Percentiles rank a stretch among this genome's conserved stretches.
phyloP scores from a whole-genome alignment of 2,888 invertebrate species.

The Sipha maydis region DNA sequence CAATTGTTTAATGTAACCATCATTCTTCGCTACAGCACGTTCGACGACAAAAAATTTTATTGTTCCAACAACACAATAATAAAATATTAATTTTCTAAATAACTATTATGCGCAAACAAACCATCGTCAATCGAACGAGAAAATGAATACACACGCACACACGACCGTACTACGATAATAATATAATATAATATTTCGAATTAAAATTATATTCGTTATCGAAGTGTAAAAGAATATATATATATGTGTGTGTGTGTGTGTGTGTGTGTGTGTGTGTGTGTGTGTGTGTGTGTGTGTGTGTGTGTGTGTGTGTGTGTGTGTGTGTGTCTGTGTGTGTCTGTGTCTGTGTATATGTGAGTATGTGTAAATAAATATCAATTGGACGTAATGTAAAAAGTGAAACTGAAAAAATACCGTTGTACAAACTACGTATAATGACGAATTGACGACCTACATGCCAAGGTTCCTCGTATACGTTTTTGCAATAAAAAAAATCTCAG shows the following conservation, averaged over 20 bases:
- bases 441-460: slow-evolving; percentile 47
- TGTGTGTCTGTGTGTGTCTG: too few relatives aligned
- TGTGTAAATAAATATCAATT: neutral
- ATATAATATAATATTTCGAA: too few relatives aligned
- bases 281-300: too few relatives aligned
- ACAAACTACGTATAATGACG: slow-evolving; percentile 21
- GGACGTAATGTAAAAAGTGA: slow-evolving; percentile 24
- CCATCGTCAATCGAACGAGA: too few relatives aligned
- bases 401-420: slow-evolving; percentile 18
- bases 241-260: too few relatives aligned
- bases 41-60: neutral
- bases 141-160: too few relatives aligned
- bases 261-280: too few relatives aligned
- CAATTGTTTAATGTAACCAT: neutral
- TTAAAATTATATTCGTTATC: neutral
- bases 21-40: neutral
- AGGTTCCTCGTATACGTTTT: slow-evolving; percentile 22
- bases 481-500: slow-evolving; percentile 28
- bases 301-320: too few relatives aligned
- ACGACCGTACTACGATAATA: too few relatives aligned
- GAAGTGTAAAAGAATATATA: neutral
- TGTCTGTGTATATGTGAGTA: too few relatives aligned
- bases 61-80: too few relatives aligned
- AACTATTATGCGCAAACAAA: neutral
- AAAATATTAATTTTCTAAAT: neutral